phyloP scores from a whole-genome alignment of 2,113 vertebrate species.

The Corythornis vintsioides region DNA sequence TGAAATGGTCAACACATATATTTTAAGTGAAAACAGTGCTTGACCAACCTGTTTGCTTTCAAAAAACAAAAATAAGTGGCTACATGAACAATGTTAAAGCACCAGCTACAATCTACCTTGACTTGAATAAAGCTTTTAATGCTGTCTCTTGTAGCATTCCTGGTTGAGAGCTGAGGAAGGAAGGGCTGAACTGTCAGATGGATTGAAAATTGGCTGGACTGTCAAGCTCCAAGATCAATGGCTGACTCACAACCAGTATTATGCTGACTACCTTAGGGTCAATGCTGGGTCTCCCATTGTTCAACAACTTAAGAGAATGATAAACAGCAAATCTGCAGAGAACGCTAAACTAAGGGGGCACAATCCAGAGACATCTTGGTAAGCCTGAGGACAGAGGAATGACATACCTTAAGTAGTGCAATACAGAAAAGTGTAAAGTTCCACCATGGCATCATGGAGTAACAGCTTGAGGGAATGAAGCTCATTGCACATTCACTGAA shows the following conservation, averaged over 20 bases:
- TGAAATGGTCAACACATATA: neutral
- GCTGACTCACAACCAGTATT: neutral
- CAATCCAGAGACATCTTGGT: neutral
- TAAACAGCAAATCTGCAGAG: neutral
- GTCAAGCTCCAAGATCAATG: neutral
- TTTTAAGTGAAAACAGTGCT: neutral
- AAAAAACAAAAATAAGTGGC: neutral
- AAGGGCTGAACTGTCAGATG: neutral
- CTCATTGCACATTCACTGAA: neutral
- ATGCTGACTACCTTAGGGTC: neutral
- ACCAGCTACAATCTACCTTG: neutral
- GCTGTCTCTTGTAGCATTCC: neutral
- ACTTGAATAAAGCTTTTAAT: neutral
- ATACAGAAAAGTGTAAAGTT: neutral
- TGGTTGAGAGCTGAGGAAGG: neutral
- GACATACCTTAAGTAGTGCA: neutral
- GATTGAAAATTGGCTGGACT: neutral
- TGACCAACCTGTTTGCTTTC: neutral
- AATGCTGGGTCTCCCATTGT: neutral
- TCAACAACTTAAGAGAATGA: neutral
- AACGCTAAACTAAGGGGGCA: neutral
- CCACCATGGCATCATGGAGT: neutral
- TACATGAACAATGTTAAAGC: neutral
- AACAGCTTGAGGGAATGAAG: neutral
- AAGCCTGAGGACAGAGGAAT: neutral